These are phyloP conservation scores for Petrocephalus schoutedeni DNA, from an alignment of 2,797 vertebrate species.

Conservation along the genomic window DNA sequence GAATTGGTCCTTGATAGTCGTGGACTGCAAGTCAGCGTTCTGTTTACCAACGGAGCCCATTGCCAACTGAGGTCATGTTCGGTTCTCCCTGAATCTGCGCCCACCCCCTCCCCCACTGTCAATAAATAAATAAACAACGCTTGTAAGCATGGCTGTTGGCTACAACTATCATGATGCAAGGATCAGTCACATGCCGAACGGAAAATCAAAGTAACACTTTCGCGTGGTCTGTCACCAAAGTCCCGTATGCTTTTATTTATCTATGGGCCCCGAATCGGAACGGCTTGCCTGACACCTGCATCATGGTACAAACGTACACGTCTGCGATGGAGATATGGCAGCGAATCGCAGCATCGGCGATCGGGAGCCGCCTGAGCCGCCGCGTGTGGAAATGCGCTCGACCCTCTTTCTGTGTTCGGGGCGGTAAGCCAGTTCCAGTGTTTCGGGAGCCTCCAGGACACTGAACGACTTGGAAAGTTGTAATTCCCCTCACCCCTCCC, in stretches of 20 bases:
- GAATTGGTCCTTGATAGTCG: background rate
- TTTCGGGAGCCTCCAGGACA: conserved; percentile 27
- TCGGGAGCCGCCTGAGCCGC: background rate
- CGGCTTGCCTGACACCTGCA: background rate
- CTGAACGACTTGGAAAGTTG: conserved; percentile 34
- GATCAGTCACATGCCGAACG: background rate
- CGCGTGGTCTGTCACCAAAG: background rate
- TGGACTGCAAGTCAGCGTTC: background rate
- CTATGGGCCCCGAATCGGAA: background rate
- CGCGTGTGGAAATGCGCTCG: background rate
- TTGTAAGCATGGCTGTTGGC: background rate
- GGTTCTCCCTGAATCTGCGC: too few species aligned
- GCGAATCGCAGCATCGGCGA: background rate
- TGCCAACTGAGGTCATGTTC: too few species aligned
- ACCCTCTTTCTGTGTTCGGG: background rate
- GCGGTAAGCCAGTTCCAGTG: background rate
- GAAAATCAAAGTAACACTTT: background rate
- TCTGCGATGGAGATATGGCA: background rate
- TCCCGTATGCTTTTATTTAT: background rate
- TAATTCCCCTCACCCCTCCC: conserved; percentile 1
- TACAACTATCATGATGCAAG: background rate
- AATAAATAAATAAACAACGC: background rate
- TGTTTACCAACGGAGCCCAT: background rate
- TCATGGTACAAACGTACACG: background rate
- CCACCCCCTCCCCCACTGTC: background rate